These are phyloP conservation scores for Moxostoma hubbsi DNA, from an alignment of 2,797 vertebrate genomes.

Conservation along the genomic window DNA sequence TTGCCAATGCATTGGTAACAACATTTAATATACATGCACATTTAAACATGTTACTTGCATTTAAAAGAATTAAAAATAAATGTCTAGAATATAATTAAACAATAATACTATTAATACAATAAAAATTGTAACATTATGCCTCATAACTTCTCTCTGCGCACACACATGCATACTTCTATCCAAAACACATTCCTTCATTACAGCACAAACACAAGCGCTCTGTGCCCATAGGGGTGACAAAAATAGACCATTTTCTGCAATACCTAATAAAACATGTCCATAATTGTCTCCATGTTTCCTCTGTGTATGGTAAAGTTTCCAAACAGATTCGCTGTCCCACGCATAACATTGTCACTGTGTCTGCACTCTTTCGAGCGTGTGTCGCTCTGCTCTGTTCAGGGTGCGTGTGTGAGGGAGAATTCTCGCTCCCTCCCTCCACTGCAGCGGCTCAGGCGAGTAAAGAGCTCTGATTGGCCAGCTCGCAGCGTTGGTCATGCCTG, in stretches of 20 bases:
- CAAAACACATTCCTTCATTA: slow-evolving; percentile 24
- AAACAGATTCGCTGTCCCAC: slow-evolving; percentile 41
- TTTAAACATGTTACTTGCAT: no score
- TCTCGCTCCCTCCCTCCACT: slow-evolving; percentile 71
- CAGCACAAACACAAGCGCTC: slow-evolving; percentile 1
- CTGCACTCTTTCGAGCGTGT: slow-evolving; percentile 39
- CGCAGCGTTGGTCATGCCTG: slow-evolving; percentile 58
- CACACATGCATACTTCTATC: slow-evolving; percentile 2
- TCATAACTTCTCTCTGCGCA: slow-evolving; percentile 1
- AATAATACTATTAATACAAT: no score
- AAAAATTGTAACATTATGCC: neutral
- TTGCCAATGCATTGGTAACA: no score
- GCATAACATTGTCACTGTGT: slow-evolving; percentile 42
- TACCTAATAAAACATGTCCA: slow-evolving; percentile 33
- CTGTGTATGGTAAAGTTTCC: slow-evolving; percentile 31
- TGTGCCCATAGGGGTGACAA: neutral
- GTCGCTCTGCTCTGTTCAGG: slow-evolving; percentile 16
- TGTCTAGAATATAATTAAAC: no score
- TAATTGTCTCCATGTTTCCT: slow-evolving; percentile 3
- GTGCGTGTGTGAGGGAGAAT: slow-evolving; percentile 63
- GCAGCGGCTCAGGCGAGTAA: slow-evolving; percentile 73
- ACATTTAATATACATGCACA: no score
- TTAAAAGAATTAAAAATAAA: no score
- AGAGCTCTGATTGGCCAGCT: slow-evolving; percentile 80
- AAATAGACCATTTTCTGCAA: neutral